Percentiles rank a stretch among this genome's conserved stretches.
These are phyloP conservation scores for Pristionchus fissidentatus DNA, from an alignment of 2,888 invertebrate genomes.

Conservation along the genomic window DNA sequence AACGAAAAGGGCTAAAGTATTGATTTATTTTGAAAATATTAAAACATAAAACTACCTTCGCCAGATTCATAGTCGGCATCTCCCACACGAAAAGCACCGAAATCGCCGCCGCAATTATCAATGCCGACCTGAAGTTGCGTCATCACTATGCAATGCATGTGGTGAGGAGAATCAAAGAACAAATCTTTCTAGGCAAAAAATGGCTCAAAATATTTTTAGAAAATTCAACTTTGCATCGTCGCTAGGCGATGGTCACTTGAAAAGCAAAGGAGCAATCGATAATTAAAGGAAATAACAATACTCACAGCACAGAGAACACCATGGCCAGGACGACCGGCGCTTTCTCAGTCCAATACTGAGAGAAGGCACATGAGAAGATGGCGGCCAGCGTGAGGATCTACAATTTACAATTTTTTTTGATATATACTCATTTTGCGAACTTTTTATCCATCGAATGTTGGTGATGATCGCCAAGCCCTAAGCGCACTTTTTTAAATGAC, in stretches of 20 bases:
- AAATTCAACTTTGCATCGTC: background rate
- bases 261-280: background rate
- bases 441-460: too few species aligned
- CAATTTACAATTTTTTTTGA: background rate
- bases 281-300: background rate
- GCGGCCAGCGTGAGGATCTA: slow-evolving; percentile 36
- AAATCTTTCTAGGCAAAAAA: background rate
- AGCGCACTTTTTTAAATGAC: too few species aligned
- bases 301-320: slow-evolving; percentile 40
- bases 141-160: background rate
- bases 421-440: background rate
- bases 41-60: slow-evolving; percentile 35
- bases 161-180: background rate
- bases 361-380: slow-evolving; percentile 44
- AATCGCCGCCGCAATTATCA: slow-evolving; percentile 29
- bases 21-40: background rate
- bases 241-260: background rate
- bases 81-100: slow-evolving; percentile 49
- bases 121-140: background rate
- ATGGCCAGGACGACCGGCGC: slow-evolving; percentile 42
- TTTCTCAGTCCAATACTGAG: slow-evolving; percentile 41
- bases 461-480: too few species aligned
- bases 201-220: background rate
- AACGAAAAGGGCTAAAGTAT: too few species aligned
- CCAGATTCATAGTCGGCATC: slow-evolving; percentile 31